Base-by-base conservation (phyloP, 2,113 vertebrate genomes). In the Bolborhynchus lineola region DNA sequence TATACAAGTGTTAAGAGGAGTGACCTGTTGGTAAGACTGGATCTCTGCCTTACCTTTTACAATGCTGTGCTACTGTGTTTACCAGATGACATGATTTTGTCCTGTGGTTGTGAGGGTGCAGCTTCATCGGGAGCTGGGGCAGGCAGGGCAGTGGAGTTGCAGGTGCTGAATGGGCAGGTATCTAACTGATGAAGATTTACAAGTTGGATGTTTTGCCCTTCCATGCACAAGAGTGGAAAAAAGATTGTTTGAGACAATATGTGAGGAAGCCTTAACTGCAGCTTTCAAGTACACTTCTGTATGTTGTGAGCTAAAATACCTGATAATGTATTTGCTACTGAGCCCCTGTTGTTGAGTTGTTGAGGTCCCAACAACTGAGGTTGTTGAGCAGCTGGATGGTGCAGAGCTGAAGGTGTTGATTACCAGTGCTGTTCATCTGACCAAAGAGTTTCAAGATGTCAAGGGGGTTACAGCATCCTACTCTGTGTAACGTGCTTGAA, bases 41-140 rank as follows among this genome's bases (percentile, higher is more conserved):
- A 10, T 52, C 81, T 68, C 35, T 39, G 15, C 41, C 70, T 63
- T 24, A 23, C 64, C 64, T 21, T 39, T 82, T 28, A 37, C 50
- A n/a, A 5, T 1, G 10, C 44, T 6, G 44, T 47, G 62, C 49
- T 69, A 53, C 55, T 29, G 16, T 3, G 0, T 33, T 82, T 6
- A 4, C 70, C 25, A 37, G 60, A 3, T 0, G 0, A 6, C 5
- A 0, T 44, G 6, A 21, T 26, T 78, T 31, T 64, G 52, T 71
- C n/a, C 82, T 29, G 35, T 50, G 67, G 28, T 15, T 82, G 0
- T 29, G 25, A 19, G 65, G 64, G 16, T 42, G 75, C 23, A 7
- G n/a, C 79, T 82, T 41, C 0, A 6, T 26, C 2, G 1, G 82
- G 85, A 85, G 75, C 72, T 41, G 76, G 14, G 76, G 25, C 52